Conservation (phyloP, 2,797 vertebrate genomes). For the Okamejei kenojei region DNA sequence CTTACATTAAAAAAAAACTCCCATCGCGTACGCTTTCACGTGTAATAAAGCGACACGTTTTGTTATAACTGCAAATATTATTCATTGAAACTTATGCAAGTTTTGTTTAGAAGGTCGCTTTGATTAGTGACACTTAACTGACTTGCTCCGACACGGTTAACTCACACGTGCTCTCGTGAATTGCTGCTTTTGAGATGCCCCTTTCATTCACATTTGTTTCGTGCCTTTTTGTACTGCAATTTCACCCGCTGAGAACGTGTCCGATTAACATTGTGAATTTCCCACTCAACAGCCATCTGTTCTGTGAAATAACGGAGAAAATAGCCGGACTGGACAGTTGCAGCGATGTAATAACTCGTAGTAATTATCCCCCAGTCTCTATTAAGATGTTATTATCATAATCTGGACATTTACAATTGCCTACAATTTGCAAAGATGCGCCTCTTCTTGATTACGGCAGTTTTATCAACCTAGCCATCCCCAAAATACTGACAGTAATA, state of each 20-base stretch:
- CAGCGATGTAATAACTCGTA: slow-evolving; percentile 95
- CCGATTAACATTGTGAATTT: slow-evolving; percentile 95
- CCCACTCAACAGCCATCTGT: slow-evolving; percentile 90
- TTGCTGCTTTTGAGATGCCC: background rate
- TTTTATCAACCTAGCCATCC: slow-evolving; percentile 93
- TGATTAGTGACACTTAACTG: background rate
- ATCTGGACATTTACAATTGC: slow-evolving; percentile 99
- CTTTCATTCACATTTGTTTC: slow-evolving; percentile 61
- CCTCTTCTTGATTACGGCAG: slow-evolving; percentile 99
- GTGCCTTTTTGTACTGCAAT: slow-evolving; percentile 62
- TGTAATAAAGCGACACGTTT: background rate
- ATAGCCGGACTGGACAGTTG: slow-evolving; percentile 98
- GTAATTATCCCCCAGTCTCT: slow-evolving; percentile 98
- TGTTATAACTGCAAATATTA: background rate
- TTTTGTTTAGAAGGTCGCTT: background rate
- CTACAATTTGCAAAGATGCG: slow-evolving; percentile 99
- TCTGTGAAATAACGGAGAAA: slow-evolving; percentile 91
- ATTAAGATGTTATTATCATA: slow-evolving; percentile 99
- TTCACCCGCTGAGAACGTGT: slow-evolving; percentile 89
- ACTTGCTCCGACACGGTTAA: background rate
- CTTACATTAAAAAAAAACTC: background rate
- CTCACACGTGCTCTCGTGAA: background rate
- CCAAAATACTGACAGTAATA: slow-evolving; percentile 99
- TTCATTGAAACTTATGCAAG: background rate
- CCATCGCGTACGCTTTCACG: no score